Percentiles rank a stretch among this genome's conserved stretches.
These are phyloP conservation scores for Catostylus mosaicus DNA, from an alignment of 30 jellyfish, hydroid and myxozoan genomes.

Conservation along the genomic window DNA sequence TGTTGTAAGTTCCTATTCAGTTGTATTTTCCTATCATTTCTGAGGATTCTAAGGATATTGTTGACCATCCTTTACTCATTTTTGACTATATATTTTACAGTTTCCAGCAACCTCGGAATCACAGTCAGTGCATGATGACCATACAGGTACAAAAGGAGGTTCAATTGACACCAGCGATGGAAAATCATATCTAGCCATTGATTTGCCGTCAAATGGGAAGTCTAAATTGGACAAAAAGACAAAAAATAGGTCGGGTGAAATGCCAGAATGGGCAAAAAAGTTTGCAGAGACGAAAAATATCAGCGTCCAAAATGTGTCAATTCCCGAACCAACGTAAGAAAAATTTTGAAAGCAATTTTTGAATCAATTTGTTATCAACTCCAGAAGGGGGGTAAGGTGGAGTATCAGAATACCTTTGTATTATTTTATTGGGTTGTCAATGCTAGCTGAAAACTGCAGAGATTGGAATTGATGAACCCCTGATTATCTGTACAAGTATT, in stretches of 20 bases:
- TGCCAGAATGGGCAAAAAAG: constrained; percentile 82
- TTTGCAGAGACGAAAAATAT: constrained; percentile 69
- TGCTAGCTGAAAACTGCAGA: no score
- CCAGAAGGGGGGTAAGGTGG: no score
- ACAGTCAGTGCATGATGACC: background rate
- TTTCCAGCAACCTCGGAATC: constrained; percentile 3
- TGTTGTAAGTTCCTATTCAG: no score
- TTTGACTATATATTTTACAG: background rate
- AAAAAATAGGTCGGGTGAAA: constrained; percentile 34
- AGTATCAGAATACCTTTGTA: no score
- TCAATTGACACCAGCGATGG: background rate
- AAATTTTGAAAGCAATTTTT: background rate
- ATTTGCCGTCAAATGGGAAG: background rate
- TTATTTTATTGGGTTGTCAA: no score
- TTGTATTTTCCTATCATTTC: no score
- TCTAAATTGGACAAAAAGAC: constrained; percentile 12
- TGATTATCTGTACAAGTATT: no score
- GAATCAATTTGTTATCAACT: background rate
- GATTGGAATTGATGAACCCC: no score
- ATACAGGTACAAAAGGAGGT: background rate
- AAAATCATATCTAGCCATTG: constrained; percentile 28
- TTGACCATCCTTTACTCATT: no score
- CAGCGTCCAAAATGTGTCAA: constrained; percentile 43
- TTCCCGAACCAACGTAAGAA: constrained; percentile 62
- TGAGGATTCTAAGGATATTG: no score